Evolutionary conservation across 2,113 vertebrate species (phyloP).

Genomic region (Gymnocephalus cernua): DNA sequence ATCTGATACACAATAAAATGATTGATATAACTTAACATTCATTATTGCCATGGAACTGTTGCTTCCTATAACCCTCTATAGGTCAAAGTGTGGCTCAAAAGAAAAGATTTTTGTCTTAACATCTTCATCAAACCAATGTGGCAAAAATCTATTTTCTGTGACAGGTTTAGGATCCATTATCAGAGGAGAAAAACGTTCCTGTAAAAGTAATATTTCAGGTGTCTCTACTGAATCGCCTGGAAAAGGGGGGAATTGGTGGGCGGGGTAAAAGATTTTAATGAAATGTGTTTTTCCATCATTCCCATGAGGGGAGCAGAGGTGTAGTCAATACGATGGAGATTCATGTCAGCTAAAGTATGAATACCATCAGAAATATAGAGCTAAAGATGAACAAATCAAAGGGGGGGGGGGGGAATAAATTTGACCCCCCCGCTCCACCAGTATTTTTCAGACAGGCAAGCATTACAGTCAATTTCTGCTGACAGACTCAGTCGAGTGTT

Average conservation of each 20-base stretch:
- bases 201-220: conserved; percentile 14
- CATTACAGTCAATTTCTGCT: conserved; percentile 30
- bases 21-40: background rate
- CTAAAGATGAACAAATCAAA: background rate
- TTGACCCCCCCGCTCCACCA: background rate
- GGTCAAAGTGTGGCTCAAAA: background rate
- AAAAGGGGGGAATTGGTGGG: conserved; percentile 2
- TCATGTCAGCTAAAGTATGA: background rate
- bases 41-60: background rate
- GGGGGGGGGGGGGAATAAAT: no score
- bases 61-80: background rate
- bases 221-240: background rate
- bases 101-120: background rate
- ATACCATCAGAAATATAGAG: background rate
- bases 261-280: conserved; percentile 2
- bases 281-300: conserved; percentile 6
- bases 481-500: conserved; percentile 32
- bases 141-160: background rate
- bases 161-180: background rate
- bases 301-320: background rate
- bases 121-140: background rate
- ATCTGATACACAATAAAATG: background rate
- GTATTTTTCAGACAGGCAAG: background rate
- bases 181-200: background rate
- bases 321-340: background rate